phyloP scores from a whole-genome alignment of 35 echinoderm and acorn worm genomes.

The Amphiura filiformis region DNA sequence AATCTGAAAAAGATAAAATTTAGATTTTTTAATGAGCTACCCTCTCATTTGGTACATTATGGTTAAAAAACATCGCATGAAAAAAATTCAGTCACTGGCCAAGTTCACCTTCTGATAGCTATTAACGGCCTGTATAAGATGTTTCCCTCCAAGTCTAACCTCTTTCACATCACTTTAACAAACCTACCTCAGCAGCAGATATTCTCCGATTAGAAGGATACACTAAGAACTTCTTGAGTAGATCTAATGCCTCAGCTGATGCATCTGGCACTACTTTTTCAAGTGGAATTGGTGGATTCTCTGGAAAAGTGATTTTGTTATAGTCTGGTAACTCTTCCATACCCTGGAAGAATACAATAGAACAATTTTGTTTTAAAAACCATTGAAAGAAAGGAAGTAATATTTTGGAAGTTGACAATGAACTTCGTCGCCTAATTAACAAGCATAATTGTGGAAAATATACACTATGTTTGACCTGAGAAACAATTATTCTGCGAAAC shows the following conservation, averaged over 20 bases:
- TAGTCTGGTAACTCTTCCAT: constrained; percentile 98
- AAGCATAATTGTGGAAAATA: no score
- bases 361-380: not conserved
- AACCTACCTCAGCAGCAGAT: constrained; percentile 85
- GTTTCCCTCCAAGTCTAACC: no score
- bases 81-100: no score
- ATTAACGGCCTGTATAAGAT: no score
- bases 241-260: constrained; percentile 81
- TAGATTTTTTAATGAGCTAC: no score
- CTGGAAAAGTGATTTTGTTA: constrained; percentile 97
- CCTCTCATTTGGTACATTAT: no score
- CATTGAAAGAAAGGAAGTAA: no score
- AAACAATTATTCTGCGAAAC: not conserved
- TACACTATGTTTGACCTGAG: not conserved
- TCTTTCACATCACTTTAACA: not conserved
- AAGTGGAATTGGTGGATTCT: constrained; percentile 95
- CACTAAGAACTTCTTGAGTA: constrained; percentile 90
- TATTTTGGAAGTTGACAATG: not conserved
- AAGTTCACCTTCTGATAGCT: no score
- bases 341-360: constrained; percentile 46
- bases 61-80: no score
- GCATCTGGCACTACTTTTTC: constrained; percentile 93
- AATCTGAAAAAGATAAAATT: no score
- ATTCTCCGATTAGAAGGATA: constrained; percentile 97
- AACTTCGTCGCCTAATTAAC: not conserved